These are phyloP conservation scores for Pungitius pungitius DNA, from an alignment of 2,113 vertebrate species.

Conservation along the genomic window DNA sequence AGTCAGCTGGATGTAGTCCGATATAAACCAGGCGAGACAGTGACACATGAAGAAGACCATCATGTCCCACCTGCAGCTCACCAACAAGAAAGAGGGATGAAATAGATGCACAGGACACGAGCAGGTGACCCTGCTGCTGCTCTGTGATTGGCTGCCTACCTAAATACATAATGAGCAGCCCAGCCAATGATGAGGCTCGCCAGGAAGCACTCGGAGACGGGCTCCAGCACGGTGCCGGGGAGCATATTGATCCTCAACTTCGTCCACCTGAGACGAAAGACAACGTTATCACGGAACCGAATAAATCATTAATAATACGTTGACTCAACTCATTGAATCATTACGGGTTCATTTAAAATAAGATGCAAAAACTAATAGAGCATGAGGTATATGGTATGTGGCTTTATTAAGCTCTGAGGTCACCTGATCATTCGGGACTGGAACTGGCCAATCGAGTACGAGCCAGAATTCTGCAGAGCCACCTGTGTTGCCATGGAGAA, in stretches of 20 bases:
- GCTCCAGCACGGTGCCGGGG: constrained; percentile 94
- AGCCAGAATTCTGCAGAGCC: constrained; percentile 98
- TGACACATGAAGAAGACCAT: constrained; percentile 99
- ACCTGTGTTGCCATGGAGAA: constrained; percentile 99
- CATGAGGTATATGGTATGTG: too few species aligned
- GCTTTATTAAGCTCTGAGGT: background rate
- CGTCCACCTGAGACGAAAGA: constrained; percentile 90
- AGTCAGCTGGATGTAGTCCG: constrained; percentile 95
- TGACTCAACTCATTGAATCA: background rate
- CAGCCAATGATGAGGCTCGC: constrained; percentile 97
- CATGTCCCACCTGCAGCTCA: constrained; percentile 89
- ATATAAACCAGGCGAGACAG: constrained; percentile 97
- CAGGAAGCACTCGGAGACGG: constrained; percentile 97
- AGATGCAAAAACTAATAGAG: too few species aligned
- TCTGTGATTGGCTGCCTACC: constrained; percentile 72
- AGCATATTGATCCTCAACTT: constrained; percentile 98
- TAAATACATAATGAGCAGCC: constrained; percentile 94
- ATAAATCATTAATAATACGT: background rate
- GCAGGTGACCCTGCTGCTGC: background rate
- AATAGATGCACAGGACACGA: background rate
- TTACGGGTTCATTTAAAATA: too few species aligned
- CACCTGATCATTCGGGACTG: constrained; percentile 99
- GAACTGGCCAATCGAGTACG: constrained; percentile 97
- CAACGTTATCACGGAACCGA: background rate
- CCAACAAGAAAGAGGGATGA: too few species aligned